phyloP scores from a whole-genome alignment of 2,888 invertebrate genomes.

The Branchipolynoe longqiensis region DNA sequence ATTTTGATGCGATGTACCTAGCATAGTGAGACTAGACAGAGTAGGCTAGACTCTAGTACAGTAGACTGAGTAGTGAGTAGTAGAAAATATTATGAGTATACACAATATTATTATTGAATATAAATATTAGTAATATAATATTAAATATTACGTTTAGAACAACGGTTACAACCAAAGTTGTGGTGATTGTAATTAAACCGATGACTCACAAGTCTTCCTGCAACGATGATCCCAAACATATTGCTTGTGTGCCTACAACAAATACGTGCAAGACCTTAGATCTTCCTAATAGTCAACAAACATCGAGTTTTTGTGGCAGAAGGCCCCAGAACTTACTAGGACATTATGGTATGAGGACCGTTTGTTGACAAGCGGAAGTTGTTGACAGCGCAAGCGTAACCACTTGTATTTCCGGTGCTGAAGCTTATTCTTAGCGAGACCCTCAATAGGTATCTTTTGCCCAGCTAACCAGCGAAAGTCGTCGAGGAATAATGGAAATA shows the following conservation, averaged over 20 bases:
- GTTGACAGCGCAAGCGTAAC: not conserved
- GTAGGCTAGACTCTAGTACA: no score
- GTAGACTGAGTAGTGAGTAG: no score
- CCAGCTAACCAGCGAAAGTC: no score
- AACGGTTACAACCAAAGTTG: no score
- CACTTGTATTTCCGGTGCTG: not conserved
- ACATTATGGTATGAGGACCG: not conserved
- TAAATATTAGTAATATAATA: no score
- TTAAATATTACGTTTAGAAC: no score
- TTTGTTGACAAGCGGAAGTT: constrained; percentile 29
- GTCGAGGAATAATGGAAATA: not conserved
- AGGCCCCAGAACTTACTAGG: not conserved
- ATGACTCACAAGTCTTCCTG: constrained; percentile 89
- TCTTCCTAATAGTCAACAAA: not conserved
- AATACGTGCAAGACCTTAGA: not conserved
- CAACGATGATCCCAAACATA: constrained; percentile 90
- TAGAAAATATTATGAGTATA: no score
- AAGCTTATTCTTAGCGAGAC: not conserved
- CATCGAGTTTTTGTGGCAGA: not conserved
- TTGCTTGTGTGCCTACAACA: constrained; percentile 1
- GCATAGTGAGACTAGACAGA: no score
- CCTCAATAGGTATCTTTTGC: no score
- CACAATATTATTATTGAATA: no score
- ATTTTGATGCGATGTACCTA: no score
- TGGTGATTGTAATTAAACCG: not conserved